Evolutionary conservation across 2,113 vertebrate species (phyloP).

Genomic region (Hydrochoerus hydrochaeris): DNA sequence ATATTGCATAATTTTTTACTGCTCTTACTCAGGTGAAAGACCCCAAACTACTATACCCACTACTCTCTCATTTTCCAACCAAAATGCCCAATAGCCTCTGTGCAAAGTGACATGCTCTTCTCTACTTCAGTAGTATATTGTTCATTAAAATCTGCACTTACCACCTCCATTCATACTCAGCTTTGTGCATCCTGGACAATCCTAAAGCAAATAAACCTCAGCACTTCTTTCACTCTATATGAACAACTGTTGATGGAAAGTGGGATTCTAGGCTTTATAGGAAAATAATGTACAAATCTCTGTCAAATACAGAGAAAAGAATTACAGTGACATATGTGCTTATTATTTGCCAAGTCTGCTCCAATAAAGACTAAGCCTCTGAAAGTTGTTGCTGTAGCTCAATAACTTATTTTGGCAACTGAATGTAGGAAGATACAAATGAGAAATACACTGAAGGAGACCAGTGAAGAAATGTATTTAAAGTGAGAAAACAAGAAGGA

Average conservation of each 20-base stretch:
- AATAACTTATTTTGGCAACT: conserved; percentile 22
- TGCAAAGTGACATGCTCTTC: background rate
- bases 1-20: background rate
- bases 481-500: background rate
- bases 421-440: background rate
- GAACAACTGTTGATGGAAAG: background rate
- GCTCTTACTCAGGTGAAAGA: background rate
- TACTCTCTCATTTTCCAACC: background rate
- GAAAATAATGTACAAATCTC: background rate
- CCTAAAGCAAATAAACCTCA: background rate
- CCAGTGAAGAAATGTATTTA: background rate
- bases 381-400: background rate
- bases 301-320: background rate
- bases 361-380: background rate
- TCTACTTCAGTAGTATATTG: background rate
- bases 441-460: background rate
- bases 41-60: background rate
- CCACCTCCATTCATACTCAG: background rate
- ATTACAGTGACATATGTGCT: background rate
- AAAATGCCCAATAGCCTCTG: background rate
- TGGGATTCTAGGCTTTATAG: background rate
- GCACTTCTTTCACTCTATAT: background rate
- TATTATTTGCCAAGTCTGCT: conserved; percentile 4
- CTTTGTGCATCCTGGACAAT: background rate
- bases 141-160: background rate